Evolutionary conservation across 2,797 vertebrate genomes (phyloP).

Genomic region (Heliangelus exortis): DNA sequence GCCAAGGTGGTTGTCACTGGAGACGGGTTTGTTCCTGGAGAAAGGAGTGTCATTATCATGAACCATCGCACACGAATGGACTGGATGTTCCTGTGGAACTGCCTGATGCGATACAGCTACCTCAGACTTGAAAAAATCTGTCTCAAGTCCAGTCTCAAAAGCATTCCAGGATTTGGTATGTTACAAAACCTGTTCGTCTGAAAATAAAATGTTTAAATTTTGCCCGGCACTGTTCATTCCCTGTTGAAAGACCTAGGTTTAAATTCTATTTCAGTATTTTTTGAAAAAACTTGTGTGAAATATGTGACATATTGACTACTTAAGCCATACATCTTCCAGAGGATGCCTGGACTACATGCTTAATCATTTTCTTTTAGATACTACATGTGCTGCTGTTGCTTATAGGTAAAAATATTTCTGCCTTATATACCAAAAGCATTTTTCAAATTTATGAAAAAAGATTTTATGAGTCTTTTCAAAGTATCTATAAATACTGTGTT

Average conservation of each 20-base stretch:
- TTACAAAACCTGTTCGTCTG: constrained; percentile 42
- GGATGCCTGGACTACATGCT: not conserved
- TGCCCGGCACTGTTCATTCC: not conserved
- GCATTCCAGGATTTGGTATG: constrained; percentile 96
- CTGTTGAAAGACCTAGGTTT: not conserved
- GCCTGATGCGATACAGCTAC: constrained; percentile 96
- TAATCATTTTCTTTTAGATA: constrained; percentile 3
- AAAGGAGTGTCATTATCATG: constrained; percentile 98
- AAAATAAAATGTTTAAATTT: not conserved
- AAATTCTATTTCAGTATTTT: not conserved
- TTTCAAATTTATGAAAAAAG: not conserved
- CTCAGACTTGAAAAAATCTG: constrained; percentile 97
- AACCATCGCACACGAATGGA: constrained; percentile 98
- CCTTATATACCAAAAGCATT: not conserved
- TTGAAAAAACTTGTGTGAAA: not conserved
- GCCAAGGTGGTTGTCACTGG: constrained; percentile 97
- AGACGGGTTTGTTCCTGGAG: constrained; percentile 95
- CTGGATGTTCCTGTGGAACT: constrained; percentile 99
- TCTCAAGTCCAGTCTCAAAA: constrained; percentile 94
- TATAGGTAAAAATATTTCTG: constrained; percentile 1
- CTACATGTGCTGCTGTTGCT: not conserved
- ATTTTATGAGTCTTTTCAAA: not conserved
- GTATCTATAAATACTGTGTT: not conserved
- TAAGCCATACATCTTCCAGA: not conserved
- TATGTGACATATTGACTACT: not conserved